Evolutionary conservation across 1,140 invertebrate species (phyloP).

Genomic region (Drosophila micromelanica): DNA sequence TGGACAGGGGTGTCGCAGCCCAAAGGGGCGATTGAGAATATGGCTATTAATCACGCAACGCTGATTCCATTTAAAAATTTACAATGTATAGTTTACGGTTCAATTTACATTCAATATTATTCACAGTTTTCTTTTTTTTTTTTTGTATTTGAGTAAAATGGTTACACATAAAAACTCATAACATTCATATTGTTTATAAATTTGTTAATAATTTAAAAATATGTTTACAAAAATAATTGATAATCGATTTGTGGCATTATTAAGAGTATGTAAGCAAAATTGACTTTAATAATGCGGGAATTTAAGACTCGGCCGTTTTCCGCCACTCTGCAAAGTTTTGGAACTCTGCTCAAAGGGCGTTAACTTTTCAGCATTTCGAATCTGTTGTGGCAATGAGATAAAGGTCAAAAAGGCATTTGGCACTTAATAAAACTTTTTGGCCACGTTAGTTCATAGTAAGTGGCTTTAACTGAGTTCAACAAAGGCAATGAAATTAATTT

Average conservation of each 20-base stretch:
- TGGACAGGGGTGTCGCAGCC: neutral
- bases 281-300: conserved; percentile 5
- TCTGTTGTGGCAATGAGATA: conserved; percentile 1
- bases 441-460: conserved; percentile 6
- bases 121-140: neutral
- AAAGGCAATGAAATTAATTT: conserved; percentile 70
- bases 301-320: neutral
- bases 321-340: neutral
- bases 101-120: conserved; percentile 11
- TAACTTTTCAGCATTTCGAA: conserved; percentile 1
- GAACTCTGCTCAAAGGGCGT: conserved; percentile 1
- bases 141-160: no score
- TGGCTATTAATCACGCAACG: conserved; percentile 21
- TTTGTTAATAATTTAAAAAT: neutral
- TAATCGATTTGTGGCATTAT: neutral
- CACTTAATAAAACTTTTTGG: conserved; percentile 22
- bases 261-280: neutral
- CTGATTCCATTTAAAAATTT: conserved; percentile 32
- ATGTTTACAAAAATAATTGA: neutral
- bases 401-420: conserved; percentile 22
- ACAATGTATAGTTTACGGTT: conserved; percentile 36
- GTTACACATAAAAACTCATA: no score
- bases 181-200: no score
- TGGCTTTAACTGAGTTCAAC: conserved; percentile 19
- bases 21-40: conserved; percentile 7